Base-by-base conservation (phyloP, 1,140 invertebrate species). In the Leptopilina boulardi region DNA sequence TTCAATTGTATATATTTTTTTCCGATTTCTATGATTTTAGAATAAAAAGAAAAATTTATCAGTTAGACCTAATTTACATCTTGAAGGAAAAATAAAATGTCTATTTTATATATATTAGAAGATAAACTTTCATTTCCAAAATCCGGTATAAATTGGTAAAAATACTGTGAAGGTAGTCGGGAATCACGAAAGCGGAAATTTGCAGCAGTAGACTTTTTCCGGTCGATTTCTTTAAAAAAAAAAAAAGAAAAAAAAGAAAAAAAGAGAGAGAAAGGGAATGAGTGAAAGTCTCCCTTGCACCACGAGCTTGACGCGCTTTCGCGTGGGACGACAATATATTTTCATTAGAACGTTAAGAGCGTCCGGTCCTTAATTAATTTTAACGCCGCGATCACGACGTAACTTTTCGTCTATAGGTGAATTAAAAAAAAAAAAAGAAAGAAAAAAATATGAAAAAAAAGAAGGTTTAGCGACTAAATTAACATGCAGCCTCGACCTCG, bases 291-390 rank as follows among this genome's bases (percentile, higher is more conserved):
- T 79, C n/a, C 15, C 21, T 30, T 54, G 73, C 73, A 70, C 41
- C 71, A 47, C 41, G 51, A 74, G 59, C 44, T 42, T 26, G 23
- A 54, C 70, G 26, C 70, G 19, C 42, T 54, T 56, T 42, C 42
- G 23, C 34, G 47, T 34, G 51, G 19, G 71, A 73, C 75, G 75
- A 56, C 71, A 59, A 77, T 77, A 77, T 77, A 77, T 77, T 77
- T 77, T 73, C 75, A 77, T 76, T 76, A 76, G 70, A 34, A 54
- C 70, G 75, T 71, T 54, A 70, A 38, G 42, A 30, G 38, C 75
- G 75, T 70, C 71, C 66, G 75, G 72, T 59, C 71, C 71, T 77
- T 77, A 70, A 77, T 77, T 77, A 77, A 77, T 77, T 77, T 72
- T 34, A 44, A 70, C 59, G 59, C 74, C 54, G 54, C 38, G 19